Evolutionary conservation across 1,140 invertebrate species (phyloP).

Genomic region (Campoletis sonorensis): DNA sequence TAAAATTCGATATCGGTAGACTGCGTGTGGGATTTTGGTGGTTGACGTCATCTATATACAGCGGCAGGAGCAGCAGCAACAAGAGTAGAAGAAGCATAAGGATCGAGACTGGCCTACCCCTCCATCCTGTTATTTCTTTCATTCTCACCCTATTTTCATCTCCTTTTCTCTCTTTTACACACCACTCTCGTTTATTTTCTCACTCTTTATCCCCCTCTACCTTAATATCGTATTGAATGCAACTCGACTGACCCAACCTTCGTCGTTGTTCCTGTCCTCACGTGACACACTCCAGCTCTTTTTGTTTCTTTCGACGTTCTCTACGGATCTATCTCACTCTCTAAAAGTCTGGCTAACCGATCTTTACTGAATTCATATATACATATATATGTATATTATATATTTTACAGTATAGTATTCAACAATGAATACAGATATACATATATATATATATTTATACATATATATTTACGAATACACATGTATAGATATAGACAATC

Average conservation of each 20-base stretch:
- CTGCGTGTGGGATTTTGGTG: slow-evolving; percentile 54
- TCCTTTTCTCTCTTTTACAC: not conserved
- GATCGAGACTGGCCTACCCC: slow-evolving; percentile 22
- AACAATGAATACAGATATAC: not conserved
- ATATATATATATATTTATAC: not conserved
- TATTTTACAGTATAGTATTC: not conserved
- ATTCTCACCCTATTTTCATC: slow-evolving; percentile 32
- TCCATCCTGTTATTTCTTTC: slow-evolving; percentile 33
- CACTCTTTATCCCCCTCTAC: slow-evolving; percentile 51
- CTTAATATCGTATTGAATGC: slow-evolving; percentile 62
- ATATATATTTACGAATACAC: no score
- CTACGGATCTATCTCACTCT: slow-evolving; percentile 9
- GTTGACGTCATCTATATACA: slow-evolving; percentile 64
- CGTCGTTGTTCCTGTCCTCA: slow-evolving; percentile 41
- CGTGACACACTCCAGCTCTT: slow-evolving; percentile 31
- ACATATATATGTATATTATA: not conserved
- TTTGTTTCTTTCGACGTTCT: slow-evolving; percentile 7
- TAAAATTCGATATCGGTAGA: slow-evolving; percentile 34
- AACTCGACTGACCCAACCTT: slow-evolving; percentile 56
- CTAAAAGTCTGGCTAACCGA: not conserved
- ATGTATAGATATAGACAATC: not conserved
- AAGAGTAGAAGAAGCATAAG: slow-evolving; percentile 15
- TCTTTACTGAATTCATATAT: not conserved
- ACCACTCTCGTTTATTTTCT: not conserved
- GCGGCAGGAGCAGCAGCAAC: not conserved